A percentile compares a stretch with the other conserved stretches of the same genome.
Conservation (phyloP, 2,888 invertebrate species). For the Maniola hyperantus region DNA sequence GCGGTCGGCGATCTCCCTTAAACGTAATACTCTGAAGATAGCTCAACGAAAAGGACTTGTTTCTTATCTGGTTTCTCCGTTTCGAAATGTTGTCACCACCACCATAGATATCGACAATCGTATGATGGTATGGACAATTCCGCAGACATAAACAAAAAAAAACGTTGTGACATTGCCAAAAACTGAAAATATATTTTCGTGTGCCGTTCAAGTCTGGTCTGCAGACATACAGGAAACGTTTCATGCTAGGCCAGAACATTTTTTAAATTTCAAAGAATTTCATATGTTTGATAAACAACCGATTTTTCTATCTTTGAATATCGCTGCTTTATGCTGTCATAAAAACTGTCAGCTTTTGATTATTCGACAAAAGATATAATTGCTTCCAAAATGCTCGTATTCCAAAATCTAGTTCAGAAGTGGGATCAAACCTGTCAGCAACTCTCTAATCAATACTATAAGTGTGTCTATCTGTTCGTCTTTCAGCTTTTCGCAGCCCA, state of each 20-base stretch:
- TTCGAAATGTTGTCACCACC: slow-evolving; percentile 43
- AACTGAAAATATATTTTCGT: slow-evolving; percentile 22
- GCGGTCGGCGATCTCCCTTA: too few species aligned
- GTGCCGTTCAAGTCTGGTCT: slow-evolving; percentile 25
- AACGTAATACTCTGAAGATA: neutral
- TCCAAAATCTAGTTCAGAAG: neutral
- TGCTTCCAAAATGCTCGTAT: neutral
- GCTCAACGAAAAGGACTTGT: neutral
- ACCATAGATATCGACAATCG: slow-evolving; percentile 64
- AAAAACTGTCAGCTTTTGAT: neutral
- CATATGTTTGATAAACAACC: too few species aligned
- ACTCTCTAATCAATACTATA: too few species aligned
- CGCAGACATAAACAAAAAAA: slow-evolving; percentile 45
- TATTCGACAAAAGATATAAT: neutral
- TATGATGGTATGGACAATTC: slow-evolving; percentile 59
- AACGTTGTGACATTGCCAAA: slow-evolving; percentile 18
- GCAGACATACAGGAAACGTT: slow-evolving; percentile 22
- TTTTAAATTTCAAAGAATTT: neutral
- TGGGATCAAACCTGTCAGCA: neutral
- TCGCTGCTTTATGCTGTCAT: neutral
- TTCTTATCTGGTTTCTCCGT: neutral
- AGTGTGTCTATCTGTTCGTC: too few species aligned
- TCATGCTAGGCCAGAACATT: neutral
- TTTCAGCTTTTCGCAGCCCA: too few species aligned
- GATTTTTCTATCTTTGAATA: neutral